These are phyloP conservation scores for Malthinus seriepunctatus DNA, from an alignment of 2,888 invertebrate genomes.

Conservation along the genomic window DNA sequence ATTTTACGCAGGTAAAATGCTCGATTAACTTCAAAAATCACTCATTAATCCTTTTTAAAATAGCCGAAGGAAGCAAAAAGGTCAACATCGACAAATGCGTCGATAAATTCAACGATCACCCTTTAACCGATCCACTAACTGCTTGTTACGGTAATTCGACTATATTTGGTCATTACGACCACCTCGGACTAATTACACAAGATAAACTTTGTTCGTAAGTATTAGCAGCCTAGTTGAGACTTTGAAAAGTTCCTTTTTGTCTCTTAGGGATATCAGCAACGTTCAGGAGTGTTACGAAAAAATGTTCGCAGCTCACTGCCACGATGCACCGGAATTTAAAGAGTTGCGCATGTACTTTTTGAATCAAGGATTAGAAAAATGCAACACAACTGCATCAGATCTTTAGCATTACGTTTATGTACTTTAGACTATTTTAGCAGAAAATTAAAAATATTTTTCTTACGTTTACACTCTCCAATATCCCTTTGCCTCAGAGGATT, in stretches of 20 bases:
- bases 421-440: too few species aligned
- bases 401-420: too few species aligned
- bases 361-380: constrained; percentile 5
- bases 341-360: background rate
- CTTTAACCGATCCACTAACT: background rate
- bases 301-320: constrained; percentile 8
- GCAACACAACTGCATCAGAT: background rate
- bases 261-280: constrained; percentile 7
- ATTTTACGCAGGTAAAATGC: constrained; percentile 2
- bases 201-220: constrained; percentile 13
- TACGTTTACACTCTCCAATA: too few species aligned
- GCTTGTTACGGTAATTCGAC: constrained; percentile 11
- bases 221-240: background rate
- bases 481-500: background rate
- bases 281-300: constrained; percentile 10
- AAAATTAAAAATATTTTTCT: too few species aligned
- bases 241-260: background rate
- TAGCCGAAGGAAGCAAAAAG: background rate
- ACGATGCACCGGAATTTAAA: background rate
- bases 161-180: constrained; percentile 11
- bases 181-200: constrained; percentile 1
- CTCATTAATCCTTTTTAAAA: too few species aligned
- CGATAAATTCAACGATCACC: background rate
- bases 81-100: background rate
- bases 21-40: background rate